Conservation (phyloP, 2,797 vertebrate genomes). For the Lepus townsendii region DNA sequence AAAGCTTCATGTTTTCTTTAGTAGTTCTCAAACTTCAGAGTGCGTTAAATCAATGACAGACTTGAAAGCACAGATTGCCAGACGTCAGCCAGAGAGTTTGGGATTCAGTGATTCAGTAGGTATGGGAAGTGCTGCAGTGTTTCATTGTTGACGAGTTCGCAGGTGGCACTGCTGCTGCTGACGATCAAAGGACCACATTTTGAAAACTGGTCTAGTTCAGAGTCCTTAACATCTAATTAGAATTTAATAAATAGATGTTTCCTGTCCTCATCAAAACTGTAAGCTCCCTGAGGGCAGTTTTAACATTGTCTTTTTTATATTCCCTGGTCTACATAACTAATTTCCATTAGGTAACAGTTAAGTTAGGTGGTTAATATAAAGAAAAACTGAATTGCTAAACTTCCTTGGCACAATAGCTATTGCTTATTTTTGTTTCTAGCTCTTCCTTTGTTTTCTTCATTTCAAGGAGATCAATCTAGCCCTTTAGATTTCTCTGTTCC, state of each 20-base stretch:
- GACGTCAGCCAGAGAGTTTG: background rate
- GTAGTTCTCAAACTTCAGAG: background rate
- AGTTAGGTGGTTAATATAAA: background rate
- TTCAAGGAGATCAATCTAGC: background rate
- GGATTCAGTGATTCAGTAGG: background rate
- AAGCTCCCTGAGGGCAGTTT: background rate
- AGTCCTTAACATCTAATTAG: background rate
- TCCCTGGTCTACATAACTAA: background rate
- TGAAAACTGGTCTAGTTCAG: background rate
- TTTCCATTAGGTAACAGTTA: background rate
- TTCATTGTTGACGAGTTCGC: background rate
- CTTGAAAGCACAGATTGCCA: background rate
- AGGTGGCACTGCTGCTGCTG: background rate
- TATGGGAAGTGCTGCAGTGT: background rate
- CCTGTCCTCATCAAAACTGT: background rate
- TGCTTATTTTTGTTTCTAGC: background rate
- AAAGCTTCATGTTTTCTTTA: background rate
- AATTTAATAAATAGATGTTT: background rate
- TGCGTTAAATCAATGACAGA: background rate
- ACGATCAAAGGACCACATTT: background rate
- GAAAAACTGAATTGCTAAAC: background rate
- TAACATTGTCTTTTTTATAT: background rate
- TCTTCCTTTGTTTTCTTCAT: background rate
- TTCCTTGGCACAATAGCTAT: background rate
- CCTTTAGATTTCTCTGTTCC: background rate